These are phyloP conservation scores for Hofmannophila pseudospretella DNA, from an alignment of 2,888 invertebrate species.

Conservation along the genomic window DNA sequence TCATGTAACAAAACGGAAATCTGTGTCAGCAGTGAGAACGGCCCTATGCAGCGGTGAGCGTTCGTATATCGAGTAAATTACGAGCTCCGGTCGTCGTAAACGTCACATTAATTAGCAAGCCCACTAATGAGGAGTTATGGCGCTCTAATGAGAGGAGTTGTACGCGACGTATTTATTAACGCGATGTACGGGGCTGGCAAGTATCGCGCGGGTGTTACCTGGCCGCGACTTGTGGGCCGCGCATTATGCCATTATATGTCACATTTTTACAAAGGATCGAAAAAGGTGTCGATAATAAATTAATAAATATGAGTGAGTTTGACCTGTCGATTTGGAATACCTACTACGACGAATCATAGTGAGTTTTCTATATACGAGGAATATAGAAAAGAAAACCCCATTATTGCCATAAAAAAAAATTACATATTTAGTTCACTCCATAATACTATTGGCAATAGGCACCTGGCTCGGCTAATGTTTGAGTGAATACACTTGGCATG, in stretches of 20 bases:
- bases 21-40: slow-evolving; percentile 1
- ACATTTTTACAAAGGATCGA: not conserved
- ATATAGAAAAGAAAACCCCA: no score
- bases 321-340: no score
- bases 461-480: no score
- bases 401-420: no score
- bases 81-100: slow-evolving; percentile 61
- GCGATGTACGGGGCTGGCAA: slow-evolving; percentile 6
- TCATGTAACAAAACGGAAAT: not conserved
- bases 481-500: no score
- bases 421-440: no score
- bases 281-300: not conserved
- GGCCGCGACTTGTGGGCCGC: not conserved
- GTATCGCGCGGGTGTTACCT: not conserved
- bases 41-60: slow-evolving; percentile 3
- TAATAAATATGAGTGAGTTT: not conserved
- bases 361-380: no score
- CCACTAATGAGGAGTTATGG: slow-evolving; percentile 77
- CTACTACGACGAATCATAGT: no score
- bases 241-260: not conserved
- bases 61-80: slow-evolving; percentile 26
- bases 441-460: no score
- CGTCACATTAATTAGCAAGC: slow-evolving; percentile 75
- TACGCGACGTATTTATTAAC: slow-evolving; percentile 57
- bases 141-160: slow-evolving; percentile 71